Evolutionary conservation across 2,113 vertebrate genomes (phyloP).

Genomic region (Calyptommatus sinebrachiatus): DNA sequence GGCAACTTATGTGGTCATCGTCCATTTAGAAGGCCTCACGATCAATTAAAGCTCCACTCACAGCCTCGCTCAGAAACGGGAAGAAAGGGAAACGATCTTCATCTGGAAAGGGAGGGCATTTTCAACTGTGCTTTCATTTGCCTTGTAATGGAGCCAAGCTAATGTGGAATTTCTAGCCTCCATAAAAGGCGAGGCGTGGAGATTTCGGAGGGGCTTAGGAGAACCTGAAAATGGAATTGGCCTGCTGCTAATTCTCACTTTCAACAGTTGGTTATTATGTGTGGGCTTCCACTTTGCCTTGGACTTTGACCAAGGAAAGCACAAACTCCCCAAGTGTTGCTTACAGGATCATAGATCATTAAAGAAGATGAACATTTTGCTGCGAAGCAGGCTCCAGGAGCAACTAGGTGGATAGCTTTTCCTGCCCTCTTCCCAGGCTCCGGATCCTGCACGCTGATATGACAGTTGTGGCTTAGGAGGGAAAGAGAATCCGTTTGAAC

Average conservation of each 20-base stretch:
- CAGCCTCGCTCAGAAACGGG: background rate
- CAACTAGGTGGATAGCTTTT: background rate
- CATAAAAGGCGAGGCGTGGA: slow-evolving; percentile 19
- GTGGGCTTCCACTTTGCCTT: slow-evolving; percentile 32
- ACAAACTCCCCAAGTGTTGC: slow-evolving; percentile 34
- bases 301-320: slow-evolving; percentile 35
- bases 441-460: too few species aligned
- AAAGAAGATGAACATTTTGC: slow-evolving; percentile 20
- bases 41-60: background rate
- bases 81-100: background rate
- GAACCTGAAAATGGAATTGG: slow-evolving; percentile 26
- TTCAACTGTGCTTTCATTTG: background rate
- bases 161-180: slow-evolving; percentile 1
- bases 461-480: too few species aligned
- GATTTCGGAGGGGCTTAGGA: background rate
- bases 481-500: background rate
- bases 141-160: background rate
- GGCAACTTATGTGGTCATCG: background rate
- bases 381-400: background rate
- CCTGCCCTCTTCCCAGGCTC: background rate
- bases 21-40: background rate
- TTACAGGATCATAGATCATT: slow-evolving; percentile 30
- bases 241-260: slow-evolving; percentile 36
- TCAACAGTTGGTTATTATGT: slow-evolving; percentile 37
- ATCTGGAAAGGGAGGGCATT: background rate